Evolutionary conservation across 2,797 vertebrate species (phyloP), one percentile per base, ranked within the genome.

Genomic region (Cirrhinus molitorella): DNA sequence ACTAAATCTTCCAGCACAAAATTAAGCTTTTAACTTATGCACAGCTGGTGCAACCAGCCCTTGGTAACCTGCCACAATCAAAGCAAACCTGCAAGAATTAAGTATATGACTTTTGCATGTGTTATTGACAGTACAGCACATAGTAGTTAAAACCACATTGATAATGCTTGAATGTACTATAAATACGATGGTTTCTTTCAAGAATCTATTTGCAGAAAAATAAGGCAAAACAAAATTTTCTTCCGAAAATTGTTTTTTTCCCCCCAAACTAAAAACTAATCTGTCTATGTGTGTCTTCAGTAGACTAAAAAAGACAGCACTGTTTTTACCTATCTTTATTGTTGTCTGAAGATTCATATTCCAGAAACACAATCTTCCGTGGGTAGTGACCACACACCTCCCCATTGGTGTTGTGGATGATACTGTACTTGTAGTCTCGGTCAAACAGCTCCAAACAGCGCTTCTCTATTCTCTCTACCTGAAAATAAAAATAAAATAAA

Each of bases 321-420:
- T 8, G 47, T 80, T 7, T 37, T 81, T 96, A 99, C 98, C 94
- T 94, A 89, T 97, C 95, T 91, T 95, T 97, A 78, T 95, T 95
- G 57, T 90, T 91, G 23, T 96, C 94, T 3, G 93, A 88, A 90
- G 93, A 95, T 81, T 98, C 97, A 34, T 98, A 97, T 91, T 99
- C 98, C 93, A 99, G 91, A 80, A 96, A 96, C 67, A 99, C 97
- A 1, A 99, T 99, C 91, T 98, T 95, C n/a, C 96, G 95, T 4
- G 98, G 98, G 86, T 99, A 99, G 92, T 99, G 97, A 23, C 97
- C 97, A 81, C 98, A 99, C 84, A 99, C 92, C 86, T 99, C 97
- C 65, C 98, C 98, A 28, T 96, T 97, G 81, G 93, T 49, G 80
- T 99, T 99, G 43, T 96, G 91, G 90, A 99, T 97, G 88, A 99